These are phyloP conservation scores for Leptestheria dahalacensis DNA, from an alignment of 1,140 invertebrate species.

Conservation along the genomic window DNA sequence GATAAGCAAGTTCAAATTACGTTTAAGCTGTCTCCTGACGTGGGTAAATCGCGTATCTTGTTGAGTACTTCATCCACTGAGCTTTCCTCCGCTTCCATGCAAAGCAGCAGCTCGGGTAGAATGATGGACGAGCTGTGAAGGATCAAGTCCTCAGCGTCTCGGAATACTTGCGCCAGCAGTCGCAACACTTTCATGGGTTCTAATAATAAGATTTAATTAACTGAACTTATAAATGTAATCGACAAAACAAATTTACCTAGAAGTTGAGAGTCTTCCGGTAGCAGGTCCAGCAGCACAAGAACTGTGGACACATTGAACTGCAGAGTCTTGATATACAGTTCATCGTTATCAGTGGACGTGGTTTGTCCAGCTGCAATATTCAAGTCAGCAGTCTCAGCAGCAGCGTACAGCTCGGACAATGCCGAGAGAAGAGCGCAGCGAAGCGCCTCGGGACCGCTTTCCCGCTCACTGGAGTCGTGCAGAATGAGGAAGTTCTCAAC, in stretches of 20 bases:
- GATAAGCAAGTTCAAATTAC: no score
- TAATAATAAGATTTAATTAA: neutral
- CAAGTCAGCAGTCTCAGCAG: neutral
- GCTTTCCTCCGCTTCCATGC: neutral
- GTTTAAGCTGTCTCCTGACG: no score
- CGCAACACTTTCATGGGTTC: neutral
- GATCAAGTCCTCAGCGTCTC: neutral
- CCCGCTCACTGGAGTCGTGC: neutral
- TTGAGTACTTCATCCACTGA: neutral
- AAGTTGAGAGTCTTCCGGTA: neutral
- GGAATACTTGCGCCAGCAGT: neutral
- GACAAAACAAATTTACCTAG: no score
- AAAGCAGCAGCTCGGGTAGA: neutral
- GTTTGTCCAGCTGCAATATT: neutral
- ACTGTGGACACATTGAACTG: neutral
- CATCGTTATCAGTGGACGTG: neutral
- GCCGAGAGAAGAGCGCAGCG: neutral
- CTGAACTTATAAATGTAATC: no score
- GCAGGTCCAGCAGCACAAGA: neutral
- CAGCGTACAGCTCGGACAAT: neutral
- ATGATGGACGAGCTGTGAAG: neutral
- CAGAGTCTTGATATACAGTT: neutral
- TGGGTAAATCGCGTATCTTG: neutral
- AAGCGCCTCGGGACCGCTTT: neutral
- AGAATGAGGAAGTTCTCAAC: neutral